Percentiles rank a stretch among this genome's conserved stretches.
These are phyloP conservation scores for Plagodis pulveraria DNA, from an alignment of 2,888 invertebrate genomes.

Conservation along the genomic window DNA sequence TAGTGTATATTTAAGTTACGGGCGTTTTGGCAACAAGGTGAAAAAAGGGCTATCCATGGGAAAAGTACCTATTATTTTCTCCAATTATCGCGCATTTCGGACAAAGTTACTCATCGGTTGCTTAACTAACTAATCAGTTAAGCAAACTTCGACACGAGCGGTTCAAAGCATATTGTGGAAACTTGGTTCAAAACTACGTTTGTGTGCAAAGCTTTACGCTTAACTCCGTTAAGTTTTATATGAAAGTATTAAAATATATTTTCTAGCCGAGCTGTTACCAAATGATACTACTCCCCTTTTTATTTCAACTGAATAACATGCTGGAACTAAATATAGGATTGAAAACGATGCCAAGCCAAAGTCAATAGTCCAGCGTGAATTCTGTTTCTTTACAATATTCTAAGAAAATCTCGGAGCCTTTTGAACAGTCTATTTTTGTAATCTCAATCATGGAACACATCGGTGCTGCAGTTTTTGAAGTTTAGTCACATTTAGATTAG, in stretches of 20 bases:
- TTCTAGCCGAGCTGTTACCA: background rate
- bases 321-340: conserved; percentile 48
- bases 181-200: no score
- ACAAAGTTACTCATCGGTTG: no score
- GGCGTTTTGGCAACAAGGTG: no score
- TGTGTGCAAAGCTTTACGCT: no score
- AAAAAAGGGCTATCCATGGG: no score
- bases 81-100: no score
- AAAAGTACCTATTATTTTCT: no score
- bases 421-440: conserved; percentile 23
- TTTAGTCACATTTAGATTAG: conserved; percentile 19
- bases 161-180: no score
- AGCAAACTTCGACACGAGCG: no score
- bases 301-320: conserved; percentile 43
- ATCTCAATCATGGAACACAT: conserved; percentile 21
- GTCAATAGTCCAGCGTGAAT: conserved; percentile 49
- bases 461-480: conserved; percentile 17
- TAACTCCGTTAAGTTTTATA: background rate
- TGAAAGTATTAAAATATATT: background rate
- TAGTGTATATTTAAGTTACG: no score
- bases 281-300: conserved; percentile 41
- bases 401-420: conserved; percentile 18
- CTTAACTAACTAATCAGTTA: no score
- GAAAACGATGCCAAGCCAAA: conserved; percentile 63
- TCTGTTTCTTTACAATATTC: conserved; percentile 35